Base-by-base conservation (phyloP, 2,888 invertebrate genomes). In the Pristionchus maxplancki region DNA sequence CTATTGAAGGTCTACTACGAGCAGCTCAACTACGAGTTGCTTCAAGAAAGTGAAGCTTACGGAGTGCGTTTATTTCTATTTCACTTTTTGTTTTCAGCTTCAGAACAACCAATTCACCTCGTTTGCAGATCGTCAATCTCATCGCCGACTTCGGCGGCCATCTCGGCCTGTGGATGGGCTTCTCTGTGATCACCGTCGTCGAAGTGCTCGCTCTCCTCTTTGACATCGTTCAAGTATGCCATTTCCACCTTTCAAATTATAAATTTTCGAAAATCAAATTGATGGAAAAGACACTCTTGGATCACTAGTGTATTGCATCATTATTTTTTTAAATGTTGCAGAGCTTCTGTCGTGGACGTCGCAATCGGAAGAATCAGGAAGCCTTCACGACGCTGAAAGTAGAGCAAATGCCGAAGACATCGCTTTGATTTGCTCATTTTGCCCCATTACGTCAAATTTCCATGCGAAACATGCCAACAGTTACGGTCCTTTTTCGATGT, bases 101-200 rank as follows among this genome's bases (percentile, higher is more conserved):
- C n/a, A n/a, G n/a, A 67, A 34, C 31, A 67, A 11, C 20, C 6
- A 64, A 28, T 58, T n/a, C n/a, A 64, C 6, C 3, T 1, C 13
- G 4, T 53, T 67, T 89, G 2, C 87, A 89, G 89, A 20, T 87
- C 81, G 92, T 92, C 58, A 92, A 92, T 53, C 88, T 92, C 15
- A 91, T 92, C 85, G 92, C 92, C 85, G 92, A 92, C 89, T 92
- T 92, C 88, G 92, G 92, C 71, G 92, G 92, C 50, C 92, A 92
- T 89, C 90, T 92, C 17, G 92, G 92, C n/a, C 89, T 92, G 15
- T 92, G 92, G 92, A 91, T 92, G 89, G 92, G 92, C 64, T 92
- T 92, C 89, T 92, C 92, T n/a, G 91, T 91, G 64, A 94, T 94
- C 82, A 94, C 94, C 13, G 93, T 94, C 13, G 90, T 93, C 50